Conservation (phyloP, 2,113 vertebrate species). For the Chitala chitala region DNA sequence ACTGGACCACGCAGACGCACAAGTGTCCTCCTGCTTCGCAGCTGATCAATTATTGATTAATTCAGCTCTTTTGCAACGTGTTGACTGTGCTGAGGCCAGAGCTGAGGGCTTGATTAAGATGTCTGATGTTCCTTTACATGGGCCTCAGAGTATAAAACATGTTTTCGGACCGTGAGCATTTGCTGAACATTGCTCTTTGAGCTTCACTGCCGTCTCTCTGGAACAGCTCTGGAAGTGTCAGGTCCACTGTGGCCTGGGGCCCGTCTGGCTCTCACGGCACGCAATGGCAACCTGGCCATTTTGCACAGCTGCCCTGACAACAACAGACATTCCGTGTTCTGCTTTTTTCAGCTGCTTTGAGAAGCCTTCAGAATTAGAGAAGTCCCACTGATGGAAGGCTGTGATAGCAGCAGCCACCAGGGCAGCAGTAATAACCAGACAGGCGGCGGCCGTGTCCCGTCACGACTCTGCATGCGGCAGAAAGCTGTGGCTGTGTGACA, state of each 20-base stretch:
- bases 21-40: constrained; percentile 9
- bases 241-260: neutral
- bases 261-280: too few species aligned
- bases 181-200: constrained; percentile 9
- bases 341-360: too few species aligned
- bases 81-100: constrained; percentile 6
- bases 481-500: too few species aligned
- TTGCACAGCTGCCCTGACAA: too few species aligned
- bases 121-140: constrained; percentile 15
- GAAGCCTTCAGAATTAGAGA: too few species aligned
- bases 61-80: neutral
- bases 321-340: too few species aligned
- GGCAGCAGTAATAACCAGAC: too few species aligned
- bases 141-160: neutral
- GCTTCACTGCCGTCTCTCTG: neutral
- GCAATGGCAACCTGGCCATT: too few species aligned
- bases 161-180: constrained; percentile 1
- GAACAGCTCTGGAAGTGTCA: neutral
- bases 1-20: neutral
- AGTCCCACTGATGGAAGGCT: too few species aligned
- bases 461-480: too few species aligned
- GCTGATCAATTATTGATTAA: constrained; percentile 18
- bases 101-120: constrained; percentile 10
- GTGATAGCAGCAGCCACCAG: too few species aligned
- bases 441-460: too few species aligned